A percentile compares a stretch with the other conserved stretches of the same genome.
Conservation (phyloP, 2,888 invertebrate species). For the Pseudococcus jackbeardsleyi region DNA sequence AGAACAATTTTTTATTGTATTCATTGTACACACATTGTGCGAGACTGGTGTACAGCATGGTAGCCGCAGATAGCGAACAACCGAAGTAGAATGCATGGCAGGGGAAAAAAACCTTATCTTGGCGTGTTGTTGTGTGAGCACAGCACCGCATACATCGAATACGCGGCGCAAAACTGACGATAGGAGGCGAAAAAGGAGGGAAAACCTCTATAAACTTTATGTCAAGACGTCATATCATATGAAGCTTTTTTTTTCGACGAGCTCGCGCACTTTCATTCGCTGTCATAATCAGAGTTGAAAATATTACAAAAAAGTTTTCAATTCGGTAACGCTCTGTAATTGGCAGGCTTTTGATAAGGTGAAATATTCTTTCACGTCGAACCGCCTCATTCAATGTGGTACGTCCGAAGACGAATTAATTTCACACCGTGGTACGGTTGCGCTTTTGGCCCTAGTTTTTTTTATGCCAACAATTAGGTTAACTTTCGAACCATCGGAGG, state of each 20-base stretch:
- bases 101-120: no score
- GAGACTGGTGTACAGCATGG: background rate
- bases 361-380: background rate
- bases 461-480: no score
- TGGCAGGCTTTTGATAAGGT: slow-evolving; percentile 27
- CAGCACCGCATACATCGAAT: no score
- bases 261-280: background rate
- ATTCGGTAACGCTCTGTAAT: slow-evolving; percentile 23
- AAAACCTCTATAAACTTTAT: slow-evolving; percentile 26
- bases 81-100: no score
- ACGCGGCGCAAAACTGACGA: no score
- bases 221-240: slow-evolving; percentile 37
- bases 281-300: slow-evolving; percentile 42
- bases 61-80: no score
- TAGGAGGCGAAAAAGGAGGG: no score
- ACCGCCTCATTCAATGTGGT: background rate
- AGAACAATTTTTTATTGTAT: background rate
- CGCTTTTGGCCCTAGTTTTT: background rate
- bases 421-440: background rate
- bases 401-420: background rate
- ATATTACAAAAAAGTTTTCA: slow-evolving; percentile 32
- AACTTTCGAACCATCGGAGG: no score
- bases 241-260: background rate
- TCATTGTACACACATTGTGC: background rate
- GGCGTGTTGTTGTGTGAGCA: no score